Evolutionary conservation across 2,888 invertebrate species (phyloP).

Genomic region (Tinea pellionella): DNA sequence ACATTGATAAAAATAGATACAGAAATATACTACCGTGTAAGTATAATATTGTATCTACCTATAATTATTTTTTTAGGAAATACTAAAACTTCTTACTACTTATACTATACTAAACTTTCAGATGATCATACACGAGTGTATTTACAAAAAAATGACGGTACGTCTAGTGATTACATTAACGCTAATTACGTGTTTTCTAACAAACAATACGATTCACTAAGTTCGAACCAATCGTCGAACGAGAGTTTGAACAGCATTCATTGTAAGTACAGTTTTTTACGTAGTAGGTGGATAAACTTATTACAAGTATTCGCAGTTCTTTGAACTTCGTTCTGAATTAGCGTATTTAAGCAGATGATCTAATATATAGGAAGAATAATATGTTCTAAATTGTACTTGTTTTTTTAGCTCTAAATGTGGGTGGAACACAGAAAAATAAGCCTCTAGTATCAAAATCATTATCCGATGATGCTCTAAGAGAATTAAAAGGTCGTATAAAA

Average conservation of each 20-base stretch:
- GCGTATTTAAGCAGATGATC: background rate
- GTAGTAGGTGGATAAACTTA: background rate
- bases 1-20: constrained; percentile 93
- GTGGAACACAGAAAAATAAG: constrained; percentile 28
- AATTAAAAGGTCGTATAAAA: constrained; percentile 37
- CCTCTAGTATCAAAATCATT: constrained; percentile 44
- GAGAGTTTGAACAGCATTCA: constrained; percentile 47
- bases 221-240: constrained; percentile 38
- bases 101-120: no score
- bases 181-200: constrained; percentile 87
- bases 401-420: constrained; percentile 37
- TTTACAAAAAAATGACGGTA: constrained; percentile 69
- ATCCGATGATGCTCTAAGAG: constrained; percentile 45
- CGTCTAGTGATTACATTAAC: constrained; percentile 92
- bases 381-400: background rate
- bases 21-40: constrained; percentile 94
- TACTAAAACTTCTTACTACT: background rate
- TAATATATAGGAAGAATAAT: background rate
- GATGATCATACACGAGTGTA: constrained; percentile 95
- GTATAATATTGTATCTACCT: no score
- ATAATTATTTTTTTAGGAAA: no score
- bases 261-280: constrained; percentile 31
- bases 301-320: background rate
- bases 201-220: constrained; percentile 30
- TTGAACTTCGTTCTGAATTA: background rate